Percentiles rank a stretch among this genome's conserved stretches.
These are phyloP conservation scores for Sebastes matsubarae DNA, from an alignment of 2,797 vertebrate genomes.

Conservation along the genomic window DNA sequence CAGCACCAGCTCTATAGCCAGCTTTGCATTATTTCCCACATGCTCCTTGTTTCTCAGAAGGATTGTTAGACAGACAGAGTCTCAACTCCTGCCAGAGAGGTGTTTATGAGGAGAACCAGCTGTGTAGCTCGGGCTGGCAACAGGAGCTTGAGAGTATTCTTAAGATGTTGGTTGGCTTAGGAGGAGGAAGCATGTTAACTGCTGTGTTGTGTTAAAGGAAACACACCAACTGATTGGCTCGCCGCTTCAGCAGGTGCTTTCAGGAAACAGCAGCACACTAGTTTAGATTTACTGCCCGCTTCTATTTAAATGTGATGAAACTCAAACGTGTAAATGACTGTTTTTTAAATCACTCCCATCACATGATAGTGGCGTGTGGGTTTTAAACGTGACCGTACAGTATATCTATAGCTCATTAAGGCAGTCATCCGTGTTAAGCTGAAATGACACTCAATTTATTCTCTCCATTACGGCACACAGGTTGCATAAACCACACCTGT, in stretches of 20 bases:
- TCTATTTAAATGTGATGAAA: slow-evolving; percentile 31
- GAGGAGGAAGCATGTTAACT: slow-evolving; percentile 21
- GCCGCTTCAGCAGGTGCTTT: slow-evolving; percentile 4
- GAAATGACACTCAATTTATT: slow-evolving; percentile 74
- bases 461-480: slow-evolving; percentile 44
- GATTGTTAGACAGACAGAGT: slow-evolving; percentile 17
- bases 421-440: slow-evolving; percentile 50
- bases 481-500: slow-evolving; percentile 56
- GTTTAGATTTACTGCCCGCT: slow-evolving; percentile 33
- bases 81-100: slow-evolving; percentile 32
- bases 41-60: slow-evolving; percentile 41
- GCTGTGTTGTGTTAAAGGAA: slow-evolving; percentile 10
- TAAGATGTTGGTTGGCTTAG: slow-evolving; percentile 7
- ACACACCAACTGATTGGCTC: slow-evolving; percentile 12
- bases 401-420: slow-evolving; percentile 59
- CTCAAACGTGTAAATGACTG: slow-evolving; percentile 30
- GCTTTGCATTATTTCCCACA: slow-evolving; percentile 46
- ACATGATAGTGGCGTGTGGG: slow-evolving; percentile 10
- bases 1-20: background rate
- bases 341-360: slow-evolving; percentile 49
- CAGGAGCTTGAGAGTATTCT: slow-evolving; percentile 20
- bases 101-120: slow-evolving; percentile 47
- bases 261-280: background rate
- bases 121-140: slow-evolving; percentile 32
- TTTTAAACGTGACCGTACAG: slow-evolving; percentile 29